Evolutionary conservation across 2,888 invertebrate species (phyloP).

Genomic region (Gari tellinella): DNA sequence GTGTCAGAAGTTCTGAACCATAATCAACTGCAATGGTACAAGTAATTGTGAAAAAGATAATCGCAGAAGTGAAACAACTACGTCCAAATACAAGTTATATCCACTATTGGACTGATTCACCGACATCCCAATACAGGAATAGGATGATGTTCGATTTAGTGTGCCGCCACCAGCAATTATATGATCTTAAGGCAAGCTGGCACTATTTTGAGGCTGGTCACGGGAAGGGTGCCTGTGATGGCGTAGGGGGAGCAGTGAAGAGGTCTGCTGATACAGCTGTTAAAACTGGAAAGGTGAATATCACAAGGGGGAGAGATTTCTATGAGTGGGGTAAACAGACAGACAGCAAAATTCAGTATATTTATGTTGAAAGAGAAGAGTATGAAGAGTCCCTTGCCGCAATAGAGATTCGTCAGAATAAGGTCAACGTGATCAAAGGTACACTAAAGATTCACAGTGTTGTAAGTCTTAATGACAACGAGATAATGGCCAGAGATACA

Average conservation of each 20-base stretch:
- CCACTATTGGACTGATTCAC: slow-evolving; percentile 37
- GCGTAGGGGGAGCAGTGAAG: slow-evolving; percentile 24
- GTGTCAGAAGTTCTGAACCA: slow-evolving; percentile 17
- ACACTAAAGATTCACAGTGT: slow-evolving; percentile 23
- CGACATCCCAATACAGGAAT: slow-evolving; percentile 21
- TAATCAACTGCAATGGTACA: slow-evolving; percentile 17
- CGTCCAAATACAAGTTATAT: slow-evolving; percentile 14
- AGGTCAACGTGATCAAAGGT: slow-evolving; percentile 21
- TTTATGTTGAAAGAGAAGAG: slow-evolving; percentile 11
- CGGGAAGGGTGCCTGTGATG: slow-evolving; percentile 34
- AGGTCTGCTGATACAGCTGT: slow-evolving; percentile 28
- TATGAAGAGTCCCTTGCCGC: slow-evolving; percentile 3
- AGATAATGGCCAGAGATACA: slow-evolving; percentile 26
- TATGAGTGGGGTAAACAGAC: slow-evolving; percentile 22
- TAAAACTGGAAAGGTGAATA: slow-evolving; percentile 23
- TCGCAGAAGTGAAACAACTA: neutral
- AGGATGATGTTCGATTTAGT: slow-evolving; percentile 12
- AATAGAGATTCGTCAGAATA: slow-evolving; percentile 8
- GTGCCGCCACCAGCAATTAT: slow-evolving; percentile 4
- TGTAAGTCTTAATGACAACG: slow-evolving; percentile 7
- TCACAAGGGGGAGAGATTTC: slow-evolving; percentile 23
- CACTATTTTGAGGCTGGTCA: slow-evolving; percentile 31
- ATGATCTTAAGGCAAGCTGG: slow-evolving; percentile 25
- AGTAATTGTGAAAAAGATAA: slow-evolving; percentile 19
- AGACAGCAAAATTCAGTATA: slow-evolving; percentile 28